Percentiles rank a stretch among this genome's conserved stretches.
phyloP scores from a whole-genome alignment of 2,797 vertebrate genomes.

The Diceros bicornis region DNA sequence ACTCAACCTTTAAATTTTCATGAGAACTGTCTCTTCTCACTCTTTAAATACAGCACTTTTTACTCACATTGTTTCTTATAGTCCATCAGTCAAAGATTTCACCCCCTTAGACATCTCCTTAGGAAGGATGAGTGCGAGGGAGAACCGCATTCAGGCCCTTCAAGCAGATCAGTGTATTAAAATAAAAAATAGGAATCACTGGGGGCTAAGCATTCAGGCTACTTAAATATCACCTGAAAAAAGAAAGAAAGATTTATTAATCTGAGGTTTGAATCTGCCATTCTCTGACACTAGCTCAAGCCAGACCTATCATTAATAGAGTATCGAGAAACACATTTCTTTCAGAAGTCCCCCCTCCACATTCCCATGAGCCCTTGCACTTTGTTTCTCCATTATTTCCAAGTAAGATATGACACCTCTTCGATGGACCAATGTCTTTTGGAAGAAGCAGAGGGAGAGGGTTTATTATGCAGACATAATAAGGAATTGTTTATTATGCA shows the following conservation, averaged over 20 bases:
- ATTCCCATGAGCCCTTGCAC: background rate
- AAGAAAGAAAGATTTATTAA: constrained; percentile 32
- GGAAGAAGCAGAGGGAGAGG: constrained; percentile 74
- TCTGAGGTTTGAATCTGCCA: background rate
- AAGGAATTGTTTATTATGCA: constrained; percentile 89
- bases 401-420: constrained; percentile 38
- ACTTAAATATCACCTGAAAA: background rate
- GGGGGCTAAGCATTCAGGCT: background rate
- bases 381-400: constrained; percentile 20
- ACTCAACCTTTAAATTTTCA: background rate
- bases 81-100: background rate
- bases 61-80: background rate
- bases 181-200: background rate
- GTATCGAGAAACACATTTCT: background rate
- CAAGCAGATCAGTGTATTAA: background rate
- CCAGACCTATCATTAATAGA: background rate
- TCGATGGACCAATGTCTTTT: constrained; percentile 71
- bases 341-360: background rate
- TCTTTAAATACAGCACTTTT: constrained; percentile 29
- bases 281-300: background rate
- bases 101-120: background rate
- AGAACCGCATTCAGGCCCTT: background rate
- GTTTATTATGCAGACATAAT: constrained; percentile 89
- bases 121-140: background rate
- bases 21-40: background rate